These are phyloP conservation scores for Zoanthus gigantus DNA, from an alignment of 92 coral and sea anemone species.

Conservation along the genomic window DNA sequence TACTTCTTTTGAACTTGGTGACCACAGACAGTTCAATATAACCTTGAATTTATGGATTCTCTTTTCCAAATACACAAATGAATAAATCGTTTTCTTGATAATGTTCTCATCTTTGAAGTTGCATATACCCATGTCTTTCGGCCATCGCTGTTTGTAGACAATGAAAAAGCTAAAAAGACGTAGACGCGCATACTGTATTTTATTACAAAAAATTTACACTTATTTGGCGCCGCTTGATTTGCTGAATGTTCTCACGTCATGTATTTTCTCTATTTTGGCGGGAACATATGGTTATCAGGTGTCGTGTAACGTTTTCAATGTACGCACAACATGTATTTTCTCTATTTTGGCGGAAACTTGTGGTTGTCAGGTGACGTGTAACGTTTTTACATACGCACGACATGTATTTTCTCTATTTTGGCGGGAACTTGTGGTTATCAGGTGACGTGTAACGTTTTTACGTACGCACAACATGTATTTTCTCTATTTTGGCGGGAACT, in stretches of 20 bases:
- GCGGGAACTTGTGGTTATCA: background rate
- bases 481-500: background rate
- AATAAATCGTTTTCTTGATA: background rate
- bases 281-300: background rate
- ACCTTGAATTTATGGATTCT: background rate
- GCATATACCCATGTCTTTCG: too few species aligned
- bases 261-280: background rate
- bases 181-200: background rate
- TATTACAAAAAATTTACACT: background rate
- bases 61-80: background rate
- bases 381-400: background rate
- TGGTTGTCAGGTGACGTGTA: background rate
- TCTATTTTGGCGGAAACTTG: background rate
- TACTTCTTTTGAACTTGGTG: background rate
- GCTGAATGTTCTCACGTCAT: background rate
- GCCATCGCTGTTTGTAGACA: too few species aligned
- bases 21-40: slow-evolving; percentile 20
- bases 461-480: background rate
- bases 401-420: background rate
- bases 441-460: background rate
- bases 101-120: background rate
- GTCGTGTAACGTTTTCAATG: background rate
- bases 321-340: background rate
- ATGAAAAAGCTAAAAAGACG: too few species aligned
- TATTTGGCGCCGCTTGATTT: background rate